A percentile compares a stretch with the other conserved stretches of the same genome.
Evolutionary conservation across 1,140 invertebrate species (phyloP).

Genomic region (Danaus plexippus): DNA sequence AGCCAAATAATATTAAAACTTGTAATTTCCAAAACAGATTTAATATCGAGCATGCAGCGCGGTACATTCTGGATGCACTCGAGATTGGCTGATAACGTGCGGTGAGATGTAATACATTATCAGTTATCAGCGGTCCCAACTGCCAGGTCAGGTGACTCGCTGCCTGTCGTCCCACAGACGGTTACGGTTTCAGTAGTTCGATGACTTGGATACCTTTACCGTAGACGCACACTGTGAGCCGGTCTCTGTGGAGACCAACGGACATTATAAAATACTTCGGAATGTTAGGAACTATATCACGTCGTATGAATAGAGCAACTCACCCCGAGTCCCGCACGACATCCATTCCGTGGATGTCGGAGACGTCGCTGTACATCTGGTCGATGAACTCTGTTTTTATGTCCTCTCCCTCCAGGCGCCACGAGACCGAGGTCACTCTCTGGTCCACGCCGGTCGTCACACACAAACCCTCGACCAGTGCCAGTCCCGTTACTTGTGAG

Average conservation of each 20-base stretch:
- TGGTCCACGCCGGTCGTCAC: constrained; percentile 76
- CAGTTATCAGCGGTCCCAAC: too few species aligned
- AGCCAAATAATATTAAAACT: too few species aligned
- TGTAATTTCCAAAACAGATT: too few species aligned
- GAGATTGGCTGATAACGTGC: too few species aligned
- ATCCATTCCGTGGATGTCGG: constrained; percentile 77
- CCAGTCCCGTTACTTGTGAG: constrained; percentile 77
- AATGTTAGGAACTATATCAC: not conserved
- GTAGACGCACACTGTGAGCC: constrained; percentile 61
- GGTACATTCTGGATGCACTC: too few species aligned
- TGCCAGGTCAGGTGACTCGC: too few species aligned
- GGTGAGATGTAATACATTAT: too few species aligned
- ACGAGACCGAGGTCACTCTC: constrained; percentile 68
- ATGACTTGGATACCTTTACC: constrained; percentile 71
- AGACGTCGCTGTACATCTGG: constrained; percentile 66
- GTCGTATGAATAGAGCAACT: constrained; percentile 5
- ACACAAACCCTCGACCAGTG: constrained; percentile 66
- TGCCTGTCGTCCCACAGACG: too few species aligned
- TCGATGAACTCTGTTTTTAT: constrained; percentile 48
- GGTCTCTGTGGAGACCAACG: constrained; percentile 35
- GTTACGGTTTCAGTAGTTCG: too few species aligned
- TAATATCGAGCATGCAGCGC: too few species aligned
- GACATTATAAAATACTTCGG: not conserved
- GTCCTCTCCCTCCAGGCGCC: constrained; percentile 26
- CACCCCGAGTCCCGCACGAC: constrained; percentile 34